Percentiles rank a stretch among this genome's conserved stretches.
These are phyloP conservation scores for Lytechinus pictus DNA, from an alignment of 35 echinoderm and acorn worm genomes.

Conservation along the genomic window DNA sequence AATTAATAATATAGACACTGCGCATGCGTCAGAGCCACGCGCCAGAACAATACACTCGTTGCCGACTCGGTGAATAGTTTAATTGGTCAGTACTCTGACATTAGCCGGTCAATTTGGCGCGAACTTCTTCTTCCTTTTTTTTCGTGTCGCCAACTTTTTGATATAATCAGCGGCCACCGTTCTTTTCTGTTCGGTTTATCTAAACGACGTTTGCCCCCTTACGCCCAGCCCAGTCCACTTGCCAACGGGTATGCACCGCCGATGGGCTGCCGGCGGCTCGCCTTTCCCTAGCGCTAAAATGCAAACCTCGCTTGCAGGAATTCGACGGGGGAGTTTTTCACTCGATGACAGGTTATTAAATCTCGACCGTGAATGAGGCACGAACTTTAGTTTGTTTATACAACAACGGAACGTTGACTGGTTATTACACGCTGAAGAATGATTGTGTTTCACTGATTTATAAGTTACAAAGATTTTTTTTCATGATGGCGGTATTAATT, in stretches of 20 bases:
- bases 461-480: not conserved
- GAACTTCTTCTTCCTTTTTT: constrained; percentile 6
- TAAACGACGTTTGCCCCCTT: constrained; percentile 30
- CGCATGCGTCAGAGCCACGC: constrained; percentile 48
- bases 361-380: constrained; percentile 5
- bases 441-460: constrained; percentile 4
- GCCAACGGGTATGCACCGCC: not conserved
- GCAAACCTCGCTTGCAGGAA: not conserved
- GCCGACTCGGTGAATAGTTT: not conserved
- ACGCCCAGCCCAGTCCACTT: not conserved
- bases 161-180: not conserved
- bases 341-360: constrained; percentile 36
- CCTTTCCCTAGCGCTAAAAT: not conserved
- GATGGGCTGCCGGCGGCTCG: not conserved
- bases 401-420: constrained; percentile 7
- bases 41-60: not conserved
- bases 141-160: not conserved
- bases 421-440: not conserved
- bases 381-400: not conserved
- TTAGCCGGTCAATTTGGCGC: constrained; percentile 43
- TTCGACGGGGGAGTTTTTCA: not conserved
- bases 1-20: constrained; percentile 19
- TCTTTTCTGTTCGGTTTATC: not conserved
- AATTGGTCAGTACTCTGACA: not conserved
- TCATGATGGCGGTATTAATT: not conserved